Conservation (phyloP, 2,113 vertebrate genomes). For the Zingel zingel region DNA sequence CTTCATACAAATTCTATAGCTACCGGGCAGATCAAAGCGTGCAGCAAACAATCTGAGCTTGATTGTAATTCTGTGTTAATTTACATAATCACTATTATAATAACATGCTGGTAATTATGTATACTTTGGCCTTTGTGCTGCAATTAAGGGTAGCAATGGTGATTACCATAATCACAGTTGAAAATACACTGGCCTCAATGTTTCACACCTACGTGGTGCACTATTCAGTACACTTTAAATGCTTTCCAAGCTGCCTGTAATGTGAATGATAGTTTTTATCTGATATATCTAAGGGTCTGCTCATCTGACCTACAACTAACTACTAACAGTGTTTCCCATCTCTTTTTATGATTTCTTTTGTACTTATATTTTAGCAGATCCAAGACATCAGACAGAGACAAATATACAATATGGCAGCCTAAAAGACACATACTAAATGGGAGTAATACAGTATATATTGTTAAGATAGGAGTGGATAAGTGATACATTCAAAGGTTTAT, state of each 20-base stretch:
- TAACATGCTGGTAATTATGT: constrained; percentile 47
- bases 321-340: neutral
- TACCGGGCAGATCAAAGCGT: constrained; percentile 3
- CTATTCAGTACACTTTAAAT: neutral
- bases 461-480: neutral
- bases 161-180: constrained; percentile 44
- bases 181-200: constrained; percentile 20
- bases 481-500: neutral
- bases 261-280: neutral
- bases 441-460: no score
- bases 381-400: neutral
- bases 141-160: constrained; percentile 43
- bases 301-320: neutral
- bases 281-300: neutral
- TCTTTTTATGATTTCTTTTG: neutral
- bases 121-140: constrained; percentile 44
- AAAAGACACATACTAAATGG: neutral
- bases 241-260: neutral
- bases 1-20: neutral
- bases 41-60: constrained; percentile 18
- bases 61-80: constrained; percentile 49
- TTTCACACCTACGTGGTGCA: constrained; percentile 4
- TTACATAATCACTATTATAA: constrained; percentile 45
- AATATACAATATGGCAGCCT: neutral
- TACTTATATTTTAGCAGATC: neutral